phyloP scores from a whole-genome alignment of 2,888 invertebrate genomes.

The Sinodicranocentrus sp. region DNA sequence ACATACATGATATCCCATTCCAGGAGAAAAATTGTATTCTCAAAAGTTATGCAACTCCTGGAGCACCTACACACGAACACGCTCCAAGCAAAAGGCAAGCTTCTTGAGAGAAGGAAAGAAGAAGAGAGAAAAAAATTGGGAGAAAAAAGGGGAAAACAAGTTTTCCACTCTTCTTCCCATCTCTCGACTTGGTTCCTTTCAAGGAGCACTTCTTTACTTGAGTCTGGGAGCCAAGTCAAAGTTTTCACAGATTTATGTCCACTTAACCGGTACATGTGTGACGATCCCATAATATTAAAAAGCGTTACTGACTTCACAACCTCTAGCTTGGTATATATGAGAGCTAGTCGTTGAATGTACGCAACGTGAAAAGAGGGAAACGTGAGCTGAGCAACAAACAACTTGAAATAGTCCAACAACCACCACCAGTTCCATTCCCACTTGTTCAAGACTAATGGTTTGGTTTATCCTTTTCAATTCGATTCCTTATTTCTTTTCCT shows the following conservation, averaged over 20 bases:
- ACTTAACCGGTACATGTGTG: constrained; percentile 40
- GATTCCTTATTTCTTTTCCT: constrained; percentile 8
- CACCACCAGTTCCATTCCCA: neutral
- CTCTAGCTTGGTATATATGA: too few species aligned
- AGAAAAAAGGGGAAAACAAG: constrained; percentile 39
- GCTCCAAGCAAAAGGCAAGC: too few species aligned
- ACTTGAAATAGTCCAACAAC: neutral
- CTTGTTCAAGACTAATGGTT: constrained; percentile 35
- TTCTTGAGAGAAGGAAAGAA: too few species aligned
- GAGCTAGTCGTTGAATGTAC: neutral
- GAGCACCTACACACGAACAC: too few species aligned
- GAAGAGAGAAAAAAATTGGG: neutral
- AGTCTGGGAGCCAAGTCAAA: constrained; percentile 21
- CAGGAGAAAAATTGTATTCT: neutral
- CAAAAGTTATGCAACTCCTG: neutral
- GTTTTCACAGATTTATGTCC: constrained; percentile 53
- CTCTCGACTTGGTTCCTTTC: constrained; percentile 27
- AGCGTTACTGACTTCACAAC: neutral
- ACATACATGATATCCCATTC: neutral
- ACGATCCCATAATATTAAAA: constrained; percentile 29
- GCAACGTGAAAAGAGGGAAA: constrained; percentile 7
- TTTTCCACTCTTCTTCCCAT: constrained; percentile 13
- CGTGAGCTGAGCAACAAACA: constrained; percentile 49
- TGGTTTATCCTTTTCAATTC: constrained; percentile 14
- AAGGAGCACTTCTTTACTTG: constrained; percentile 8